Evolutionary conservation across 2,797 vertebrate species (phyloP), one percentile per base, ranked within the genome.

Genomic region (Trachops cirrhosus): DNA sequence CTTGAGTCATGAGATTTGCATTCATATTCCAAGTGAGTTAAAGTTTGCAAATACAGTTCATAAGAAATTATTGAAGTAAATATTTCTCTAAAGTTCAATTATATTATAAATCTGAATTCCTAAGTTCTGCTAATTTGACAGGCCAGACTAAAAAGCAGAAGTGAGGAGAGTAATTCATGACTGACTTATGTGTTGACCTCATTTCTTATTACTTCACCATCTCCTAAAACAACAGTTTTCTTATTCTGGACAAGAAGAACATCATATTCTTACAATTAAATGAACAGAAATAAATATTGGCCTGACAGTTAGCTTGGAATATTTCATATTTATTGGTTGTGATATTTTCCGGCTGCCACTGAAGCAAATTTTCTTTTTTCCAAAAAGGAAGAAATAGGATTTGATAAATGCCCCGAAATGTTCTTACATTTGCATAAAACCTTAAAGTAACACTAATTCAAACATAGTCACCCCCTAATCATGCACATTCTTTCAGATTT

Each of bases 41-140:
- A 91, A 92, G 71, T 86, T 87, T 94, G 52, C 26, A 70, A 80
- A 94, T 80, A 59, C 9, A 82, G 59, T 82, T 80, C 37, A 84
- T 52, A 73, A 79, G 12, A 54, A 19, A 75, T 44, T 62, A 90
- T 22, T 83, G 21, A 95, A 59, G 11, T 88, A 79, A 86, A 73
- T 83, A 52, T 50, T 83, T 94, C 14, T 62, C 57, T 95, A 50
- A 80, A 19, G 18, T 22, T 34, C 73, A 80, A 50, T 84, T 87
- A 70, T 29, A 46, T 73, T 59, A 59, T 54, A 67, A 59, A 67
- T 37, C 54, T 82, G 59, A 94, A 83, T 80, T 87, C 44, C 37
- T 86, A 89, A 92, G 83, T 74, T 93, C 46, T 95, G 91, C 5
- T 62, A 70, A 94, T 74, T 77, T 89, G 84, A 48, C 54, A 91